phyloP scores from a whole-genome alignment of 2,113 vertebrate species.

The Sorex araneus region DNA sequence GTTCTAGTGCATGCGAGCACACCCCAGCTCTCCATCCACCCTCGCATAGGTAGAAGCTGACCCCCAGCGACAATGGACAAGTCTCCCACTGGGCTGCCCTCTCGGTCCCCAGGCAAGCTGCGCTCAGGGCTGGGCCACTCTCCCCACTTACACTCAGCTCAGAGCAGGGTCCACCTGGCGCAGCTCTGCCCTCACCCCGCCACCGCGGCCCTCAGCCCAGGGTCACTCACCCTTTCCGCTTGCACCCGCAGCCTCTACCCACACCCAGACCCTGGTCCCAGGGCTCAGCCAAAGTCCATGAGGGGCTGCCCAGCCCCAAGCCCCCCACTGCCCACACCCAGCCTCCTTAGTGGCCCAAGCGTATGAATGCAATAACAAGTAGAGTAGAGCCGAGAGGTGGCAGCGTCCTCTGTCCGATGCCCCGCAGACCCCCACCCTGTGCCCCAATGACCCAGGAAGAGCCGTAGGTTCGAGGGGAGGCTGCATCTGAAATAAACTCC shows the following conservation, averaged over 20 bases:
- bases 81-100: not conserved
- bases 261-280: too few species aligned
- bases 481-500: not conserved
- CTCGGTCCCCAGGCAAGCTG: too few species aligned
- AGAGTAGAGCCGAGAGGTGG: conserved; percentile 88
- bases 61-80: too few species aligned
- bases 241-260: too few species aligned
- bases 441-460: too few species aligned
- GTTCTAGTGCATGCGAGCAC: conserved; percentile 88
- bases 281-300: not conserved
- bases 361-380: conserved; percentile 92
- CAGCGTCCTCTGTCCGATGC: not conserved
- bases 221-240: too few species aligned
- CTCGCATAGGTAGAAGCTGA: not conserved
- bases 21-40: conserved; percentile 71
- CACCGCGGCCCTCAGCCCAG: too few species aligned
- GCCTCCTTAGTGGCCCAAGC: conserved; percentile 71
- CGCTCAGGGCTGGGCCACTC: too few species aligned
- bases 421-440: not conserved
- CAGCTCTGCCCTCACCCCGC: too few species aligned
- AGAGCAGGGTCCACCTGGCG: too few species aligned
- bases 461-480: not conserved
- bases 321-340: not conserved
- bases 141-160: too few species aligned
- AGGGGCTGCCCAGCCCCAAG: too few species aligned